phyloP scores from a whole-genome alignment of 2,113 vertebrate genomes.

The Pterocles orientalis region DNA sequence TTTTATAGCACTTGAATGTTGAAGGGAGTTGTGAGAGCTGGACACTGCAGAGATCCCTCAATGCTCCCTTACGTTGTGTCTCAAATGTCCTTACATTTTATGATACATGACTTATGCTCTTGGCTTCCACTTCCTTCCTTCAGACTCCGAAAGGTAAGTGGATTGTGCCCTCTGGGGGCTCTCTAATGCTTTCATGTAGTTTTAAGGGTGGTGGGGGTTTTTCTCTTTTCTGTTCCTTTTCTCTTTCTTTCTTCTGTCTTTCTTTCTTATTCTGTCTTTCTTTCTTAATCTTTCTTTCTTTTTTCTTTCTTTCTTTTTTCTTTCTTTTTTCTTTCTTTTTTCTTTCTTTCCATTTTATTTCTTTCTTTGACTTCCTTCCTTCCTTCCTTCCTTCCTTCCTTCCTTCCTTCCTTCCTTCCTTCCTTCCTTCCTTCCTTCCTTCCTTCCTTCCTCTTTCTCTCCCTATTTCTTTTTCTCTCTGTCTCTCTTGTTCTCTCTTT shows the following conservation, averaged over 20 bases:
- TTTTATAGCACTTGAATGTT: background rate
- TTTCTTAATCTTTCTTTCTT: too few relatives aligned
- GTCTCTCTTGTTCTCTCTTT: background rate
- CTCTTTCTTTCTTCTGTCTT: too few relatives aligned
- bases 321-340: background rate
- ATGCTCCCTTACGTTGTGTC: constrained; percentile 23
- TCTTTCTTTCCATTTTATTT: background rate
- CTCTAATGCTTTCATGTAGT: constrained; percentile 42
- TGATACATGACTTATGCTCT: constrained; percentile 33
- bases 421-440: too few relatives aligned
- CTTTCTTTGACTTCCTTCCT: too few relatives aligned
- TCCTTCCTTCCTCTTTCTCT: background rate
- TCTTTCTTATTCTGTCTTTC: too few relatives aligned
- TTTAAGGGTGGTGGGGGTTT: background rate
- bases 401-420: background rate
- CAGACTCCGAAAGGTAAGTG: constrained; percentile 57
- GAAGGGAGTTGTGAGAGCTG: background rate
- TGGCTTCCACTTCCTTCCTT: constrained; percentile 53
- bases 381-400: too few relatives aligned
- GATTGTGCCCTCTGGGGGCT: constrained; percentile 73
- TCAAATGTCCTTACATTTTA: constrained; percentile 52
- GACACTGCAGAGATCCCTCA: background rate
- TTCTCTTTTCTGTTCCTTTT: background rate
- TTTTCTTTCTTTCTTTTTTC: too few relatives aligned
- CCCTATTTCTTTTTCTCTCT: background rate